These are phyloP conservation scores for Ennomos fuscantarius DNA, from an alignment of 2,888 invertebrate genomes.

Conservation along the genomic window DNA sequence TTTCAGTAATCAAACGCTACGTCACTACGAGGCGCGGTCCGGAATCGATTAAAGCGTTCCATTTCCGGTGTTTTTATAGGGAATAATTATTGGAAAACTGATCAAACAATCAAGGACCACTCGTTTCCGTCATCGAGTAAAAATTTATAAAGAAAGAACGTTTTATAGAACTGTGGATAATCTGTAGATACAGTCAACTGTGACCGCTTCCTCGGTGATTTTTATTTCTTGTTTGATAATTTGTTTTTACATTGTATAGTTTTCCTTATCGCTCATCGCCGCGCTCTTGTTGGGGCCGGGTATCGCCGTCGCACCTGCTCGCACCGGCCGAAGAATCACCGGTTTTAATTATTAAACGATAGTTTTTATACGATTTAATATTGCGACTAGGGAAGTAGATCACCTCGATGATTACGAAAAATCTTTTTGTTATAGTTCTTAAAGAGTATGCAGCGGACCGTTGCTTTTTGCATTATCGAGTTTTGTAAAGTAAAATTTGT, in stretches of 20 bases:
- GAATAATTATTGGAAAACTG: slow-evolving; percentile 80
- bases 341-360: slow-evolving; percentile 77
- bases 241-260: slow-evolving; percentile 77
- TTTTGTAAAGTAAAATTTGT: slow-evolving; percentile 54
- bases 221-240: slow-evolving; percentile 79
- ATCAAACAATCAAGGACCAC: slow-evolving; percentile 76
- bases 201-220: slow-evolving; percentile 81
- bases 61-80: slow-evolving; percentile 80
- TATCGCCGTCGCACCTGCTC: slow-evolving; percentile 59
- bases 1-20: slow-evolving; percentile 80
- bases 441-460: slow-evolving; percentile 64
- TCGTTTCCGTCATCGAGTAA: slow-evolving; percentile 70
- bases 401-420: slow-evolving; percentile 77
- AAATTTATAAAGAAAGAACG: slow-evolving; percentile 67
- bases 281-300: slow-evolving; percentile 61
- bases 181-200: slow-evolving; percentile 79
- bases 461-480: slow-evolving; percentile 56
- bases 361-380: slow-evolving; percentile 77
- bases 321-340: slow-evolving; percentile 66
- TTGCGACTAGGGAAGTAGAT: slow-evolving; percentile 79
- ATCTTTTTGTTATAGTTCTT: slow-evolving; percentile 78
- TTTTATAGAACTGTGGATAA: slow-evolving; percentile 76
- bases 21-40: slow-evolving; percentile 77
- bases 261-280: slow-evolving; percentile 58
- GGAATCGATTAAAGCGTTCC: slow-evolving; percentile 81